phyloP scores from a whole-genome alignment of 2,113 vertebrate species.

The Microtus oregoni region DNA sequence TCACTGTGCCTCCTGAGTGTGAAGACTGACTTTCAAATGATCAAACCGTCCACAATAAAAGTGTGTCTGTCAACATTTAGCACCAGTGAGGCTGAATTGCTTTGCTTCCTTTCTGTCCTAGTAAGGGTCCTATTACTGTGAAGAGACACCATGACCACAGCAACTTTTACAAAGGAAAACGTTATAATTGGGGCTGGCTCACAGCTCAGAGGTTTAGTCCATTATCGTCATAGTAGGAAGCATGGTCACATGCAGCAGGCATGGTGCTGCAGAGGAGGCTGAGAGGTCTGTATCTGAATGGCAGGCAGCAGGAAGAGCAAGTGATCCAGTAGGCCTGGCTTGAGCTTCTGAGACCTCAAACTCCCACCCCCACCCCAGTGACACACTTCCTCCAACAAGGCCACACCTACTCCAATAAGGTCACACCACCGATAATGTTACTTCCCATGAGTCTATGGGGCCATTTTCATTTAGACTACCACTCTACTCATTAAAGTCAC shows the following conservation, averaged over 20 bases:
- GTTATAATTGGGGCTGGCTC: not conserved
- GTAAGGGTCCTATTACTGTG: not conserved
- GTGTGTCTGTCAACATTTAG: not conserved
- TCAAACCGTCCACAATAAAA: not conserved
- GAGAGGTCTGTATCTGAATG: not conserved
- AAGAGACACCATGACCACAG: not conserved
- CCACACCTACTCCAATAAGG: not conserved
- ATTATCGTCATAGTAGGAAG: not conserved
- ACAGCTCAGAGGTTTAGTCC: not conserved
- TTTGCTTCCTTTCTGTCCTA: not conserved
- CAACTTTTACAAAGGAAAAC: not conserved
- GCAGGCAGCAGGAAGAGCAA: not conserved
- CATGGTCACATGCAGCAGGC: not conserved
- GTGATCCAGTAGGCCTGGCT: not conserved
- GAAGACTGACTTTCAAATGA: not conserved
- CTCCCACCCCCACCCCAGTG: not conserved
- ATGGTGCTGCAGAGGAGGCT: not conserved
- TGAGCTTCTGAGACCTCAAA: not conserved
- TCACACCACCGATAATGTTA: not conserved
- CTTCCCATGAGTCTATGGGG: not conserved
- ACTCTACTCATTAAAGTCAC: not conserved
- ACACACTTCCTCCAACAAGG: not conserved
- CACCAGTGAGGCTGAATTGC: not conserved
- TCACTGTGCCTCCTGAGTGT: not conserved
- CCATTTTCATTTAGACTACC: not conserved